Evolutionary conservation across 2,113 vertebrate genomes (phyloP).

Genomic region (Stigmatopora argus): DNA sequence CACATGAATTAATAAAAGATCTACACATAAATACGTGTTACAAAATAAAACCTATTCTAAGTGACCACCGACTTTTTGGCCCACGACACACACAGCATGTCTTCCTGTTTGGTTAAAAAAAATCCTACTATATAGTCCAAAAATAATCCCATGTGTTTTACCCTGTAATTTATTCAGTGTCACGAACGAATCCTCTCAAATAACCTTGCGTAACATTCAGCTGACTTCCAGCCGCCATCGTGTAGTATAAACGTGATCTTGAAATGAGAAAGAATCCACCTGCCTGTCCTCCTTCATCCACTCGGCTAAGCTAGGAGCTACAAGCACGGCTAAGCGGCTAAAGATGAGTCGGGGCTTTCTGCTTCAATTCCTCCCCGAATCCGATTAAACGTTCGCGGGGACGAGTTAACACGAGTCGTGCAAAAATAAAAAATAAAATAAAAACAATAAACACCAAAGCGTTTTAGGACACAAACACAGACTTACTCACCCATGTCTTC

Average conservation of each 20-base stretch:
- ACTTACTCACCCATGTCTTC: constrained; percentile 64
- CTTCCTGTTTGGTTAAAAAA: neutral
- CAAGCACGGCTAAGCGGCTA: constrained; percentile 48
- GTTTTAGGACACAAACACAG: neutral
- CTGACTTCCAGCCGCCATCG: too few relatives aligned
- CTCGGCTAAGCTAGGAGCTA: constrained; percentile 43
- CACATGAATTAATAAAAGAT: too few relatives aligned
- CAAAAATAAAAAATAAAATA: neutral
- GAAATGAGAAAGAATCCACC: neutral
- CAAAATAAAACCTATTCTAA: neutral
- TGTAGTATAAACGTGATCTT: neutral
- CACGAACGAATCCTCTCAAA: neutral
- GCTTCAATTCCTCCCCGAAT: neutral
- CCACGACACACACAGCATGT: neutral
- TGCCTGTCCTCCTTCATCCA: neutral
- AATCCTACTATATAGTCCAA: too few relatives aligned
- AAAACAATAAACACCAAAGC: too few relatives aligned
- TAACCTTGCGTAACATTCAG: neutral
- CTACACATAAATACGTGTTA: too few relatives aligned
- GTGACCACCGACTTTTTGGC: neutral
- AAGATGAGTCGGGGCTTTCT: constrained; percentile 64
- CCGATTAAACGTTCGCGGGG: neutral
- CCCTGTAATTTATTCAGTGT: neutral
- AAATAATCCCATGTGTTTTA: neutral
- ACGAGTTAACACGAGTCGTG: neutral